Evolutionary conservation across 2,113 vertebrate species (phyloP).

Genomic region (Grallaria varia): DNA sequence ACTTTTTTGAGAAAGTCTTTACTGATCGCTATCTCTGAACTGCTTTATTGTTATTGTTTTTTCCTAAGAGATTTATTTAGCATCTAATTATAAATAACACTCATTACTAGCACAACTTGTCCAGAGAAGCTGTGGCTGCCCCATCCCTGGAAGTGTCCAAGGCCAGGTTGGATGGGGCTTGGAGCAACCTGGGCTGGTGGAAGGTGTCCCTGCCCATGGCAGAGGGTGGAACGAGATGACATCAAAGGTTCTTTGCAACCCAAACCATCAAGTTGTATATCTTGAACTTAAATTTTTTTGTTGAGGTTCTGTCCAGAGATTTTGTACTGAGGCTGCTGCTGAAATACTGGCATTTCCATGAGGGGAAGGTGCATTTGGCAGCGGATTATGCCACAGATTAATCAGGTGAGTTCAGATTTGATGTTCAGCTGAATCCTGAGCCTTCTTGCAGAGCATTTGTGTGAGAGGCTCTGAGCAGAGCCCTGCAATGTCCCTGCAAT

Average conservation of each 20-base stretch:
- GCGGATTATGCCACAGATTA: neutral
- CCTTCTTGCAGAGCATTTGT: rapidly evolving
- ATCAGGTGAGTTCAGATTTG: neutral
- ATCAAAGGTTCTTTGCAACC: neutral
- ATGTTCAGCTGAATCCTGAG: neutral
- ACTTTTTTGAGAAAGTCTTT: neutral
- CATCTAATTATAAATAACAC: neutral
- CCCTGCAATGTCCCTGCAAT: neutral
- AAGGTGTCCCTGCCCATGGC: neutral
- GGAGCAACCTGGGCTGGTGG: neutral
- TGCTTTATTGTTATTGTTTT: neutral
- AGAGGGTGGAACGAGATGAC: neutral
- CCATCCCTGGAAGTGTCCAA: neutral
- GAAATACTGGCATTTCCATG: neutral
- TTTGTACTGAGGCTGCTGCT: neutral
- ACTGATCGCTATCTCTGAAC: neutral
- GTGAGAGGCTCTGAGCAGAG: neutral
- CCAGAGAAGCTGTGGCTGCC: neutral
- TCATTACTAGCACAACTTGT: neutral
- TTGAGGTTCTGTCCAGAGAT: neutral
- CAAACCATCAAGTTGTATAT: neutral
- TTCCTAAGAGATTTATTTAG: neutral
- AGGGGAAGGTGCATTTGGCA: neutral
- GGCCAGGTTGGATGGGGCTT: neutral
- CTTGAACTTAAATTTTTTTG: neutral